phyloP scores from a whole-genome alignment of 2,888 invertebrate genomes.

The Loripinus fragilis region DNA sequence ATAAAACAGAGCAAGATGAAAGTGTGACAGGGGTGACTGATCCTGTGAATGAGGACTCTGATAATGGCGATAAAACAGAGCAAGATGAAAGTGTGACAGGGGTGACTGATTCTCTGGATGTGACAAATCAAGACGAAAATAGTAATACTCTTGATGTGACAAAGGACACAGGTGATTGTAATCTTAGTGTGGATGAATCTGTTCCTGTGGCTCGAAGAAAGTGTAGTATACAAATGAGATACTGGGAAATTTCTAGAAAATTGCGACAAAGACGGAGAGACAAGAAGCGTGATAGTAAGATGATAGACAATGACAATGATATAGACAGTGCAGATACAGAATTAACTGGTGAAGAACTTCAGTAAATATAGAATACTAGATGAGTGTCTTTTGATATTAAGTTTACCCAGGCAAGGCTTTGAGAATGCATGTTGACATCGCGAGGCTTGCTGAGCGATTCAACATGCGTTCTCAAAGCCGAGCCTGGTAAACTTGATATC shows the following conservation, averaged over 20 bases:
- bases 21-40: not conserved
- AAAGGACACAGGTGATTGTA: not conserved
- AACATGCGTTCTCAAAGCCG: too few relatives aligned
- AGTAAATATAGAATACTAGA: too few relatives aligned
- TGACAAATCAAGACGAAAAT: not conserved
- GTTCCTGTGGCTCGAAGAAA: not conserved
- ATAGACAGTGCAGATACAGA: not conserved
- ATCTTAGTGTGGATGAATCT: not conserved
- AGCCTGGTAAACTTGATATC: too few relatives aligned
- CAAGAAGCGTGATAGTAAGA: not conserved
- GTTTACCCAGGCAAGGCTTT: too few relatives aligned
- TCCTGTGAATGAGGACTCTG: not conserved
- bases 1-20: not conserved
- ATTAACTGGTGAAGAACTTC: too few relatives aligned
- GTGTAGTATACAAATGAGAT: constrained; percentile 12
- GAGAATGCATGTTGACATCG: too few relatives aligned
- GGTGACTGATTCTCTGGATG: not conserved
- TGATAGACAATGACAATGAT: not conserved
- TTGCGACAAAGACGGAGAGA: not conserved
- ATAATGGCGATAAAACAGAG: not conserved
- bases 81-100: not conserved
- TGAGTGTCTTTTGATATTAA: too few relatives aligned
- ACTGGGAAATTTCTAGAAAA: constrained; percentile 12
- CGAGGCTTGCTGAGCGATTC: too few relatives aligned
- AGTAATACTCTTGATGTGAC: not conserved